A percentile compares a stretch with the other conserved stretches of the same genome.
Conservation (phyloP, 2,888 invertebrate species). For the Oscheius onirici region DNA sequence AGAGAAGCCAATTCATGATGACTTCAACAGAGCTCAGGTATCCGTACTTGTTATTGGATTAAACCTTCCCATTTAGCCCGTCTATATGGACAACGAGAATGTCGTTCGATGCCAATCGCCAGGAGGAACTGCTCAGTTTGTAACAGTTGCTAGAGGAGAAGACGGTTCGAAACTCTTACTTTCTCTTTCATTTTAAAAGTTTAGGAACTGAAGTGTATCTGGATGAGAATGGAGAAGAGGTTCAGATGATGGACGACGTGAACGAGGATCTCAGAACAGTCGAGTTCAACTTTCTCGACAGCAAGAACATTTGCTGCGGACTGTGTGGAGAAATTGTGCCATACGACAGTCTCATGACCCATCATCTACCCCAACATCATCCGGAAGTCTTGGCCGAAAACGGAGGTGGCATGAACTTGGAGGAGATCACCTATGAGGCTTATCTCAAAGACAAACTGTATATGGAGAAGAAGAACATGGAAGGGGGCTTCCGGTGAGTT, state of each 20-base stretch:
- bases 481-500: conserved; percentile 47
- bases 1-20: conserved; percentile 12
- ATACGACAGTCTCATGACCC: conserved; percentile 60
- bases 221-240: conserved; percentile 30
- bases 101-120: conserved; percentile 35
- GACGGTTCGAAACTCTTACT: conserved; percentile 16
- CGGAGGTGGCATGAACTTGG: conserved; percentile 58
- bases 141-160: conserved; percentile 16
- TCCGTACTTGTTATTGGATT: too few species aligned
- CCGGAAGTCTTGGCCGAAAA: conserved; percentile 58
- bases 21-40: neutral
- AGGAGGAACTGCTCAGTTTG: conserved; percentile 34
- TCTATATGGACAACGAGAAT: conserved; percentile 19
- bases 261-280: conserved; percentile 37
- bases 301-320: conserved; percentile 66
- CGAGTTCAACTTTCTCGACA: conserved; percentile 64
- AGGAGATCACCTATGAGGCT: conserved; percentile 67
- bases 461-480: conserved; percentile 53
- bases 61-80: neutral
- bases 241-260: conserved; percentile 32
- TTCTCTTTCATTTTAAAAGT: neutral
- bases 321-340: conserved; percentile 69
- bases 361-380: conserved; percentile 65
- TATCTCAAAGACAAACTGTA: conserved; percentile 60
- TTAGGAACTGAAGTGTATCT: conserved; percentile 27